Conservation (phyloP, 2,113 vertebrate species). For the Cygnus atratus region DNA sequence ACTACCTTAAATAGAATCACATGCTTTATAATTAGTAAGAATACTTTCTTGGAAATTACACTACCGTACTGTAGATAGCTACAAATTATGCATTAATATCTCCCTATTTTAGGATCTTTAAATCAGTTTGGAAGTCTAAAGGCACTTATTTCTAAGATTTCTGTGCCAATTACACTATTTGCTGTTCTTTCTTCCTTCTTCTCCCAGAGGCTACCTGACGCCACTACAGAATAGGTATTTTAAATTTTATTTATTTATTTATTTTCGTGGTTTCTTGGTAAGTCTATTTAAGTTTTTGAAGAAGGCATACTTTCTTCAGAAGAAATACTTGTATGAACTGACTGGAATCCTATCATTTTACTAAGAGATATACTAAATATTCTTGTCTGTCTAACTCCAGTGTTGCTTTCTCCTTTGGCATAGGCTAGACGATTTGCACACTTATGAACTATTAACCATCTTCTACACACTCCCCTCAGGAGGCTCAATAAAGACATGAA, state of each 20-base stretch:
- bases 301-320: background rate
- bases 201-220: background rate
- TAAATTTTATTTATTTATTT: background rate
- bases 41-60: background rate
- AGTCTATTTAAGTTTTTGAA: background rate
- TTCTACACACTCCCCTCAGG: constrained; percentile 21
- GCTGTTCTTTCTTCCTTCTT: background rate
- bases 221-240: background rate
- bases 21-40: background rate
- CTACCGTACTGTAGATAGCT: background rate
- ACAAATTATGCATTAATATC: background rate
- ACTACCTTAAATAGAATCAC: background rate
- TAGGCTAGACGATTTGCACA: constrained; percentile 25
- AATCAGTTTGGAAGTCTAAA: background rate
- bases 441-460: constrained; percentile 58
- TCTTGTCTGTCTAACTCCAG: background rate
- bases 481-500: constrained; percentile 55
- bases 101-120: background rate
- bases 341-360: background rate
- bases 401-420: background rate
- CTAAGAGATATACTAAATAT: constrained; percentile 2
- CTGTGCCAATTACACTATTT: background rate
- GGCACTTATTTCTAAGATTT: background rate
- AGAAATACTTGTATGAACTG: background rate
- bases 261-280: background rate